These are phyloP conservation scores for Sebastes iracundus DNA, from an alignment of 2,797 vertebrate species.

Conservation along the genomic window DNA sequence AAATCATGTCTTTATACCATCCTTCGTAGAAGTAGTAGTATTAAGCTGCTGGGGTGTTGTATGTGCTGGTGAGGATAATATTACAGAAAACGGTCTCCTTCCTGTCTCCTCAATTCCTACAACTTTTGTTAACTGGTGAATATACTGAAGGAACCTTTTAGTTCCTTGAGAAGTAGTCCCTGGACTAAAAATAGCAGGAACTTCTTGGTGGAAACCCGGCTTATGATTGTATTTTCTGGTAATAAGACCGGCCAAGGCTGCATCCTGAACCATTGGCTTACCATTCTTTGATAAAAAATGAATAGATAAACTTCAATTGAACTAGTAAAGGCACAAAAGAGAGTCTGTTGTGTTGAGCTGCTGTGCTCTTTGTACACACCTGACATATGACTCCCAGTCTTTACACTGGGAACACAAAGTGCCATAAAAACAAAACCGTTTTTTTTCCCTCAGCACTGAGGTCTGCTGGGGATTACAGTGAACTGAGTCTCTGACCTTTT, in stretches of 20 bases:
- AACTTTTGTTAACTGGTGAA: not conserved
- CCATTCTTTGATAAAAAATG: slow-evolving; percentile 10
- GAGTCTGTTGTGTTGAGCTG: slow-evolving; percentile 43
- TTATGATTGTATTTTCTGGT: not conserved
- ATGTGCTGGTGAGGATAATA: not conserved
- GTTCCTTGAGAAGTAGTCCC: too few species aligned
- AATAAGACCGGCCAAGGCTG: not conserved
- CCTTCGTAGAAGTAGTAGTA: not conserved
- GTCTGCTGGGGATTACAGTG: slow-evolving; percentile 44
- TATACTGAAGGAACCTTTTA: too few species aligned
- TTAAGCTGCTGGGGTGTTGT: not conserved
- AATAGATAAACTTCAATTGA: slow-evolving; percentile 34
- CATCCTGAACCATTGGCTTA: slow-evolving; percentile 5
- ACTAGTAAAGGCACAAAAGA: slow-evolving; percentile 41
- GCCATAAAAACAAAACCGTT: slow-evolving; percentile 46
- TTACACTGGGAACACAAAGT: slow-evolving; percentile 53
- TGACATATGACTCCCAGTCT: slow-evolving; percentile 74
- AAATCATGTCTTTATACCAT: not conserved
- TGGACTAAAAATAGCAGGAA: too few species aligned
- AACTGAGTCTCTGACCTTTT: slow-evolving; percentile 51
- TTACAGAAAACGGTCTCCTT: not conserved
- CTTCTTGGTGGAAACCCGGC: too few species aligned
- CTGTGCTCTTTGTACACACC: slow-evolving; percentile 61
- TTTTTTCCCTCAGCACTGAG: slow-evolving; percentile 17
- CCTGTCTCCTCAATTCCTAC: not conserved